Percentiles rank a stretch among this genome's conserved stretches.
These are phyloP conservation scores for Rhopalosiphum padi DNA, from an alignment of 1,140 invertebrate genomes.

Conservation along the genomic window DNA sequence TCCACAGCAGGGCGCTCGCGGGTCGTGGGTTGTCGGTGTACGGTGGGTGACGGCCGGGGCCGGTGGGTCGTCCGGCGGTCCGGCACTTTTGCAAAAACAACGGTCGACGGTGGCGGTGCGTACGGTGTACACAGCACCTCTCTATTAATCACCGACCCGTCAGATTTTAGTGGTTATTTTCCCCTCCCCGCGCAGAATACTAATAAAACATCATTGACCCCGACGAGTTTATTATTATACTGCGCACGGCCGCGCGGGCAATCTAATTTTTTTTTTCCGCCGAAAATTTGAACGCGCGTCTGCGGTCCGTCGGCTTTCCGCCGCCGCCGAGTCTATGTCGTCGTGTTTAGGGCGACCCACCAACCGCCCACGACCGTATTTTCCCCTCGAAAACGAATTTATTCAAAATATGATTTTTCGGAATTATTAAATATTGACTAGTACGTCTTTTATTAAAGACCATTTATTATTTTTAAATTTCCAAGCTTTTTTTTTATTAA, in stretches of 20 bases:
- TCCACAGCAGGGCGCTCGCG: neutral
- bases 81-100: slow-evolving; percentile 47
- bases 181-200: neutral
- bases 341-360: no score
- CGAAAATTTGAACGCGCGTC: neutral
- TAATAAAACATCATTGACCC: slow-evolving; percentile 50
- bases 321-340: no score
- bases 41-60: no score
- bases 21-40: neutral
- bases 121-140: neutral
- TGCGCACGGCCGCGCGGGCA: neutral
- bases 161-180: slow-evolving; percentile 54
- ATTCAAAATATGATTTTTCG: no score
- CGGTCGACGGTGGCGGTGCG: neutral
- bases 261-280: neutral
- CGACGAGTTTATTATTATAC: slow-evolving; percentile 46
- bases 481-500: no score
- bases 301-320: neutral
- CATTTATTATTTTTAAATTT: no score
- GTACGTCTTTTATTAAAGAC: no score
- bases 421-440: no score
- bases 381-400: neutral
- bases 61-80: neutral
- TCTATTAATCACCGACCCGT: slow-evolving; percentile 48
- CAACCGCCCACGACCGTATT: neutral